These are phyloP conservation scores for Andrena chrysosceles DNA, from an alignment of 2,888 invertebrate species.

Conservation along the genomic window DNA sequence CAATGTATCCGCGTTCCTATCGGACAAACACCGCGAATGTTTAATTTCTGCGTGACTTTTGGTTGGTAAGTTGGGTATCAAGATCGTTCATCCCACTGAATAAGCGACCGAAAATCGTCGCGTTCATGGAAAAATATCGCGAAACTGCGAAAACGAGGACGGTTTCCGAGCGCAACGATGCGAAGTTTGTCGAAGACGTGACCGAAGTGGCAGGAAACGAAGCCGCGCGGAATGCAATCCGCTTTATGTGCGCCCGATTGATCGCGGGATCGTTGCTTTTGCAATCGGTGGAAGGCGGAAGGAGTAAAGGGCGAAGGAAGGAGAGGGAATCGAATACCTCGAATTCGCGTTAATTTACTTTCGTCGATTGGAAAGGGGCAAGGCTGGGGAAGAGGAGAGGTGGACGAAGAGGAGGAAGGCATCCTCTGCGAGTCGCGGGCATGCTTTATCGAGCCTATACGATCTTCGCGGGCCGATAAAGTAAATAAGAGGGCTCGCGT, in stretches of 20 bases:
- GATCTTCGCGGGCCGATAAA: slow-evolving; percentile 76
- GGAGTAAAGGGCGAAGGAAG: slow-evolving; percentile 19
- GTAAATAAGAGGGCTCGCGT: slow-evolving; percentile 79
- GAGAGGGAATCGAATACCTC: slow-evolving; percentile 57
- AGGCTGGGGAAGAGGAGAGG: neutral
- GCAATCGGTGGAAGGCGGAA: slow-evolving; percentile 40
- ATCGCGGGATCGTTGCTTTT: slow-evolving; percentile 34
- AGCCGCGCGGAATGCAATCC: slow-evolving; percentile 39
- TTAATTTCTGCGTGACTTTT: slow-evolving; percentile 73
- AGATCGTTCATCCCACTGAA: slow-evolving; percentile 75
- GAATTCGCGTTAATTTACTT: slow-evolving; percentile 73
- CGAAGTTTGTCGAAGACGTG: neutral
- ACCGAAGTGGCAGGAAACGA: neutral
- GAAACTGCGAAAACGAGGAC: slow-evolving; percentile 27
- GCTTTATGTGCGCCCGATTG: slow-evolving; percentile 35
- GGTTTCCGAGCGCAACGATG: neutral
- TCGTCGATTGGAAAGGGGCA: slow-evolving; percentile 54
- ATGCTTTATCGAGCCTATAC: slow-evolving; percentile 74
- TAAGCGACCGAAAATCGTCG: slow-evolving; percentile 72
- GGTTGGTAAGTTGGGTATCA: slow-evolving; percentile 70
- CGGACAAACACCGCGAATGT: slow-evolving; percentile 65
- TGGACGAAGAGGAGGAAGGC: slow-evolving; percentile 30
- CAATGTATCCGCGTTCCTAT: slow-evolving; percentile 60
- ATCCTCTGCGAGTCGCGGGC: slow-evolving; percentile 66
- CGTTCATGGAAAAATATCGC: slow-evolving; percentile 46